Base-by-base conservation (phyloP, 2,888 invertebrate species). In the Epiperipatus broadwayi region DNA sequence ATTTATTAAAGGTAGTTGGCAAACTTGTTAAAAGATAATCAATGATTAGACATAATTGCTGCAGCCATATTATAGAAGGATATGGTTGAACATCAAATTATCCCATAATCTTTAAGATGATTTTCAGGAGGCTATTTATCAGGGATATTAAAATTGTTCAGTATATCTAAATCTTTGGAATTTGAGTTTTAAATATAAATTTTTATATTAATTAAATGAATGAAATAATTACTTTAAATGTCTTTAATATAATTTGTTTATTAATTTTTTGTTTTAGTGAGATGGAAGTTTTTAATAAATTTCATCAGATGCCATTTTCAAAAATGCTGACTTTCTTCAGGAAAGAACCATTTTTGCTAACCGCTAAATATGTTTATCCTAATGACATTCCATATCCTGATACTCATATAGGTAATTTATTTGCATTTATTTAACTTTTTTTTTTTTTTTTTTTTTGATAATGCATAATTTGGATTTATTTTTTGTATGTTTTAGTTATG, bases 321-420 rank as follows among this genome's bases (percentile, higher is more conserved):
- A 89, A 89, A 59, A 73, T 91, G 71, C 63, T 97, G 47, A 87
- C 93, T 0, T 79, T 97, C 61, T 81, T 78, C 60, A 73, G 85
- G 48, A 76, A 75, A 50, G 83, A 78, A 52, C 78, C 87, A 3
- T 93, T 97, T 60, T 66, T 71, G 44, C 69, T 97, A 48, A 74
- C 75, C 44, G 87, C 89, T 4, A 73, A 71, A 52, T 97, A 97
- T 59, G 67, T 71, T 14, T 70, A 72, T 42, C 55, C 58, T 15
- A 50, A 52, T 35, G 34, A 46, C 19, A 69, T 79, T 46, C 77
- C 80, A 20, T 79, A 73, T 59, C 76, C 78, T 1, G 74, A 78
- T 49, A 35, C 46, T 5, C 35, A 46, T 14, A 51, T 58, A 27
- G 56, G 56, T 51, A 34, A 38, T 45, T 41, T n/a, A 5, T 35